phyloP scores from a whole-genome alignment of 2,797 vertebrate species.

The Diceros bicornis region DNA sequence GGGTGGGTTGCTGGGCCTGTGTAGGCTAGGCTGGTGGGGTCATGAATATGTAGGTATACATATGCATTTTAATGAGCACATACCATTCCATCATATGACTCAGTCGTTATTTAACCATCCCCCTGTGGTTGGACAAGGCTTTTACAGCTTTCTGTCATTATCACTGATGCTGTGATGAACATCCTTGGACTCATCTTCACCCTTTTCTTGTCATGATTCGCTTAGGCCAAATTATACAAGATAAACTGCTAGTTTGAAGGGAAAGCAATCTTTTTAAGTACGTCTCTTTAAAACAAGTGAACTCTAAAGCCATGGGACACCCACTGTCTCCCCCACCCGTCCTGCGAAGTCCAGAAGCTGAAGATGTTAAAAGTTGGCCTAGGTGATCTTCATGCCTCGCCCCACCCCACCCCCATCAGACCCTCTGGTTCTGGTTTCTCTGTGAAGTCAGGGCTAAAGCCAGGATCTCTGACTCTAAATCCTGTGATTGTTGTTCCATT shows the following conservation, averaged over 20 bases:
- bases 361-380: background rate
- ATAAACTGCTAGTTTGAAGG: slow-evolving; percentile 1
- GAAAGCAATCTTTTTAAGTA: background rate
- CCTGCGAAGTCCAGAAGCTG: background rate
- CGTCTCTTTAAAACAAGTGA: background rate
- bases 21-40: background rate
- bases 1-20: background rate
- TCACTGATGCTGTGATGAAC: background rate
- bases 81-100: background rate
- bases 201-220: background rate
- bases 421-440: background rate
- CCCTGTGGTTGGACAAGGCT: background rate
- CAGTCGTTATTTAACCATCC: background rate
- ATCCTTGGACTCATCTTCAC: background rate
- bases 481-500: background rate
- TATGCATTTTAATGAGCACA: background rate
- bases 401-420: background rate
- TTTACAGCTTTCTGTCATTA: background rate
- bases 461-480: background rate
- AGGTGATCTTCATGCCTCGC: background rate
- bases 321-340: background rate
- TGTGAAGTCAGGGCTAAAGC: background rate
- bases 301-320: background rate
- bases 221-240: background rate
- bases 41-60: background rate